Conservation (phyloP, 2,888 invertebrate genomes). For the Actias luna region DNA sequence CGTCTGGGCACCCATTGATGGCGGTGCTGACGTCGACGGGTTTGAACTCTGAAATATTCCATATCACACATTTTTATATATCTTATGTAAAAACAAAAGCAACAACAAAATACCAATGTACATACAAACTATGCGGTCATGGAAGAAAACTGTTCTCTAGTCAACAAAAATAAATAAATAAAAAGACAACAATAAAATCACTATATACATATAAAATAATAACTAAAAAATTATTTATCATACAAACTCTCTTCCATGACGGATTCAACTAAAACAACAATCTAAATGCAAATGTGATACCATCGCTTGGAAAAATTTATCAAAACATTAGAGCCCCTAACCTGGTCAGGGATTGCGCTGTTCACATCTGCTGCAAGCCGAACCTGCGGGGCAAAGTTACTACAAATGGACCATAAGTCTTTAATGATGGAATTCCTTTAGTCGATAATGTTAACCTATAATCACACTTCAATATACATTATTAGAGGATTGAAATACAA, state of each 20-base stretch:
- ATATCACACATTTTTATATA: neutral
- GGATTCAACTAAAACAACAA: conserved; percentile 13
- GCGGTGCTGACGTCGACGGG: conserved; percentile 65
- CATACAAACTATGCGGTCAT: conserved; percentile 8
- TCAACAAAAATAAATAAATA: neutral
- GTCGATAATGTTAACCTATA: too few relatives aligned
- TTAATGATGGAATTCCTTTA: neutral
- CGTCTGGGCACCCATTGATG: conserved; percentile 82
- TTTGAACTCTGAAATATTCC: conserved; percentile 60
- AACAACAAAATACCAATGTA: neutral
- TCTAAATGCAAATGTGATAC: conserved; percentile 17
- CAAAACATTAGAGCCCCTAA: conserved; percentile 17
- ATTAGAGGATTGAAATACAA: too few relatives aligned
- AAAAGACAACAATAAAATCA: neutral
- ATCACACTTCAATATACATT: too few relatives aligned
- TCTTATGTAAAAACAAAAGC: neutral
- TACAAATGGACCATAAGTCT: conserved; percentile 19
- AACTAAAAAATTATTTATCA: neutral
- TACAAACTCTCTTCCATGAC: neutral
- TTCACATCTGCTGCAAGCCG: conserved; percentile 17
- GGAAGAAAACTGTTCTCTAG: neutral
- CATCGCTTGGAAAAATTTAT: conserved; percentile 13
- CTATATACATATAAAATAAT: neutral
- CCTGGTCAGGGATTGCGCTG: conserved; percentile 17
- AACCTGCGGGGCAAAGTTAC: conserved; percentile 21